Evolutionary conservation across 2,888 invertebrate genomes (phyloP), one percentile per base, ranked within the genome.

Genomic region (Stenodera caucasica): DNA sequence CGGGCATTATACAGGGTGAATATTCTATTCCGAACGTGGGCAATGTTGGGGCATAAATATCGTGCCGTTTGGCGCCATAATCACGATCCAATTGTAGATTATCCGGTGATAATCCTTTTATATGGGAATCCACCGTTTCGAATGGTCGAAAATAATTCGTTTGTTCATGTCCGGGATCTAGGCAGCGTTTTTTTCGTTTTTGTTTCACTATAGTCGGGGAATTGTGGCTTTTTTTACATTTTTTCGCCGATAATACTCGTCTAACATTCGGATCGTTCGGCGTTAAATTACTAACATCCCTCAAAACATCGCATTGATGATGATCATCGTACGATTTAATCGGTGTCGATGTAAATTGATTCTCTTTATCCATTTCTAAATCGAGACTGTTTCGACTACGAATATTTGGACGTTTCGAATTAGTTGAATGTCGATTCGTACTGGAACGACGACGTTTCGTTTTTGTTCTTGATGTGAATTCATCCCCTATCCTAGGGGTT

Each of bases 231-330:
- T 61, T 67, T 53, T 68, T 71, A 49, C 63, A 64, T 58, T 70
- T 70, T 26, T 68, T 69, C 35, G 67, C 65, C 1, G 72, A 68
- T 11, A 66, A 61, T 29, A 65, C 63, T 45, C 68, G 57, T 29
- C 72, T 57, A 2, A 58, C 60, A 11, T 82, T 82, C 0, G 73
- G 75, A 14, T 81, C 78, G 15, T 80, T 85, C 0, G 86, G 85
- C 2, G 86, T 86, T n/a, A 86, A 81, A 70, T 86, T 87, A 70
- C 86, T 86, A 8, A 86, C 84, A 72, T 87, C 86, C 76, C 85
- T 83, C 0, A 86, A 77, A 9, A 82, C 82, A 66, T 84, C 85
- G 29, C 69, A 70, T 37, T 70, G 74, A 52, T 69, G 67, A 53
- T 68, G 63, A 40, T 73, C 73, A 23, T 81, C 73, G 7, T 71